Evolutionary conservation across 2,888 invertebrate species (phyloP).

Genomic region (Melanostoma scalare): DNA sequence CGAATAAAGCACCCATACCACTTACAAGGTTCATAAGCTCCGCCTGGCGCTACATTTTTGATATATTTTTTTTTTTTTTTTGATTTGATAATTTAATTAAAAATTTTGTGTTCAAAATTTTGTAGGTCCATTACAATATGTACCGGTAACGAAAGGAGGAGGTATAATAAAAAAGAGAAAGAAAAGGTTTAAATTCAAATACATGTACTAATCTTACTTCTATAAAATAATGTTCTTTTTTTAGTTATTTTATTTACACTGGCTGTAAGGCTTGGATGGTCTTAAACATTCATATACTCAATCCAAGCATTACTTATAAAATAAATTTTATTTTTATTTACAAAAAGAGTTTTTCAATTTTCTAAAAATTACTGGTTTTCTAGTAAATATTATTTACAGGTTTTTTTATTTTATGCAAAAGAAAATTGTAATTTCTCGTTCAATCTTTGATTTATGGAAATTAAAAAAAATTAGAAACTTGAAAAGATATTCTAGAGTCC

Average conservation of each 20-base stretch:
- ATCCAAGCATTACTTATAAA: background rate
- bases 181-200: constrained; percentile 62
- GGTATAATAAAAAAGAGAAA: constrained; percentile 62
- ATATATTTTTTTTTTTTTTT: constrained; percentile 75
- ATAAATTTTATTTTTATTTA: constrained; percentile 33
- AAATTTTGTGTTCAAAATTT: constrained; percentile 66
- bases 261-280: constrained; percentile 29
- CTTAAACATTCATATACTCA: background rate
- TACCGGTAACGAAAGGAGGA: constrained; percentile 70
- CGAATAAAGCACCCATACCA: constrained; percentile 82
- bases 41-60: constrained; percentile 80
- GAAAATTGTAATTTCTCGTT: constrained; percentile 60
- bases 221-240: constrained; percentile 8
- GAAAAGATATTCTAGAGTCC: constrained; percentile 29
- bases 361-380: constrained; percentile 38
- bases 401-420: constrained; percentile 50
- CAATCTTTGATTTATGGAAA: constrained; percentile 48
- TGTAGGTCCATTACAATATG: constrained; percentile 64
- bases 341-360: constrained; percentile 32
- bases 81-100: constrained; percentile 58
- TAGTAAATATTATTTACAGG: constrained; percentile 62
- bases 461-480: constrained; percentile 18
- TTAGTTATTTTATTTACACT: constrained; percentile 55
- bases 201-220: constrained; percentile 38
- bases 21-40: constrained; percentile 82